Evolutionary conservation across 2,888 invertebrate species (phyloP), one percentile per base, ranked within the genome.

Genomic region (Tricholauxania praeusta): DNA sequence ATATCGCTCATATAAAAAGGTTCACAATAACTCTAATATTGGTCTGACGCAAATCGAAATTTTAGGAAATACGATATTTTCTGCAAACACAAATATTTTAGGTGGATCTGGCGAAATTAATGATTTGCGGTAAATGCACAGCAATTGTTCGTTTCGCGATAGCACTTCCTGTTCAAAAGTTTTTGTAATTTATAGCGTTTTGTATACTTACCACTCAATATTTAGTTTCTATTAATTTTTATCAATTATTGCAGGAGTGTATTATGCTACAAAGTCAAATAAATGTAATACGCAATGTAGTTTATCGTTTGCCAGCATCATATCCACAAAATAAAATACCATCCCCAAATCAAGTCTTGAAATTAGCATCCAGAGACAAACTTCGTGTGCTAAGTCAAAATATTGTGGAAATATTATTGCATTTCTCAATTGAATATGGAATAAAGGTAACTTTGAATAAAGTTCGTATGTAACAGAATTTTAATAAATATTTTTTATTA

Each of bases 181-280:
- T 28, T 28, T 28, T 28, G 28, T 28, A 28, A 0, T 4, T 28
- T 28, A 28, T 28, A 28, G 28, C 28, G 28, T 3, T 28, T 28
- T 28, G 28, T 2, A 3, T 3, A 28, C 28, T 3, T 4, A 28
- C 0, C 28, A 28, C 28, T 28, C 28, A 28, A 4, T 4, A 28
- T 12, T 48, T 69, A n/a, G 19, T 8, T 60, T 39, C 39, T 10
- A 60, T 19, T 17, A n/a, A 49, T 71, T 55, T 55, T 60, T 19
- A 53, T 57, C 12, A 49, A 14, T 39, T 63, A 65, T 71, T 84
- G 80, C 86, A 94, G 90, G 96, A 96, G 88, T 96, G 96, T 82
- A 91, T 96, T 80, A 93, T 94, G 79, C 91, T 96, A 65, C 97
- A 97, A 87, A 93, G 95, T 77, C 97, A 97, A 87, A 87, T 96